A percentile compares a stretch with the other conserved stretches of the same genome.
Evolutionary conservation across 1,140 invertebrate species (phyloP).

Genomic region (Vollenhovia emeryi): DNA sequence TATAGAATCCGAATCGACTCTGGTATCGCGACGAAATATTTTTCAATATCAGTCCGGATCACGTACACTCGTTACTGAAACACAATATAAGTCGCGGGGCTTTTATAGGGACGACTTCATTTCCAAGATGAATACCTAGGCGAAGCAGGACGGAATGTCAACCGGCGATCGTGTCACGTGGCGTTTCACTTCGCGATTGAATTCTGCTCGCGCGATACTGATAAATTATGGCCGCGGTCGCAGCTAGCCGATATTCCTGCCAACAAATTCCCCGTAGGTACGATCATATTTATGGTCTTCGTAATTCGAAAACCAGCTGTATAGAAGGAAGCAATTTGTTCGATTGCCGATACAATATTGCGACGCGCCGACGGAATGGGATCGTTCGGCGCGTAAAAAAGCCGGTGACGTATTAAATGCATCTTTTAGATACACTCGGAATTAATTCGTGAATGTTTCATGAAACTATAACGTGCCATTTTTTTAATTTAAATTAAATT

Average conservation of each 20-base stretch:
- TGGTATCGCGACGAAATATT: neutral
- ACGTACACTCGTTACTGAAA: conserved; percentile 11
- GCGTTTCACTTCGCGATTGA: conserved; percentile 62
- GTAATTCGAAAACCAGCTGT: conserved; percentile 69
- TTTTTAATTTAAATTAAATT: neutral
- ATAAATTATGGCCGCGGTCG: conserved; percentile 61
- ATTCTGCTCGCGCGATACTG: conserved; percentile 59
- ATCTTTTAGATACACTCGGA: conserved; percentile 16
- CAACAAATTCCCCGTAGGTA: conserved; percentile 69
- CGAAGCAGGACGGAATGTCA: neutral
- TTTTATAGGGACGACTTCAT: conserved; percentile 3
- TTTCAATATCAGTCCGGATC: conserved; percentile 8
- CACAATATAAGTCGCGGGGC: neutral
- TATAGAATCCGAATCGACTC: neutral
- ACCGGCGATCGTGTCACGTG: neutral
- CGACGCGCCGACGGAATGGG: conserved; percentile 57
- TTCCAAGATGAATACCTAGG: conserved; percentile 6
- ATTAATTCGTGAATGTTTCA: neutral
- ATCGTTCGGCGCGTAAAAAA: conserved; percentile 49
- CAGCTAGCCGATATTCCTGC: conserved; percentile 48
- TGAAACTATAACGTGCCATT: neutral
- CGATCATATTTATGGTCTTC: conserved; percentile 68
- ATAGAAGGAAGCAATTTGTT: conserved; percentile 72
- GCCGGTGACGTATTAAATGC: conserved; percentile 7
- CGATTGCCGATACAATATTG: conserved; percentile 65